phyloP scores from a whole-genome alignment of 1,140 invertebrate species.

The Pseudomyrmex cubaensis region DNA sequence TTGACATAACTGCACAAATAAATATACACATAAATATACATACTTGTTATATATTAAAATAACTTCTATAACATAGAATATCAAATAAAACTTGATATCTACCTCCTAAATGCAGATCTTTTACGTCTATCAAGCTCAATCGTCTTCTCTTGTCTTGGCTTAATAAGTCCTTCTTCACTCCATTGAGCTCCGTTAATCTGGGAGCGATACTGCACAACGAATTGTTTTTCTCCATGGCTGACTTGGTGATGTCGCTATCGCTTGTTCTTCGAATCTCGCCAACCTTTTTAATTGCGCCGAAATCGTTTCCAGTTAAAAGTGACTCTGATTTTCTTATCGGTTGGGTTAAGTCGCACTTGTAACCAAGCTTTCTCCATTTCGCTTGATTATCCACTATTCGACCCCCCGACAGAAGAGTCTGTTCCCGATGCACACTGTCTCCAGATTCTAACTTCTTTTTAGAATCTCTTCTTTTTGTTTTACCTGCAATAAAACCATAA shows the following conservation, averaged over 20 bases:
- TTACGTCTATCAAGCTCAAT: constrained; percentile 83
- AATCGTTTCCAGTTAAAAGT: constrained; percentile 75
- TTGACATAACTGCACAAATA: background rate
- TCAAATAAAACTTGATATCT: constrained; percentile 41
- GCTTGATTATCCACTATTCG: constrained; percentile 83
- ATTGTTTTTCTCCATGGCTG: constrained; percentile 76
- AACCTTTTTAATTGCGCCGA: constrained; percentile 79
- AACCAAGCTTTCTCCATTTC: constrained; percentile 84
- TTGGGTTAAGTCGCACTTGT: constrained; percentile 78
- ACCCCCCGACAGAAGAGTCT: constrained; percentile 83
- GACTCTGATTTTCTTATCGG: constrained; percentile 78
- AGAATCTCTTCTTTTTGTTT: constrained; percentile 86
- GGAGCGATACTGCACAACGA: constrained; percentile 73
- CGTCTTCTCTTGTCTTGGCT: constrained; percentile 82
- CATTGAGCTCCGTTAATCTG: constrained; percentile 81
- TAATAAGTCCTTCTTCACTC: constrained; percentile 82
- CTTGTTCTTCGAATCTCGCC: constrained; percentile 85
- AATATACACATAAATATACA: no score
- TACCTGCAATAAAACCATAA: constrained; percentile 73
- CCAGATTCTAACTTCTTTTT: constrained; percentile 85
- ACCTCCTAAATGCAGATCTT: constrained; percentile 83
- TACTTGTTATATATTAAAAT: background rate
- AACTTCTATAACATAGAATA: background rate
- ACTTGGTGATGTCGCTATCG: constrained; percentile 81
- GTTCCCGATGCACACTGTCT: constrained; percentile 83